phyloP scores from a whole-genome alignment of 2,888 invertebrate species.

The Luffia ferchaultella region DNA sequence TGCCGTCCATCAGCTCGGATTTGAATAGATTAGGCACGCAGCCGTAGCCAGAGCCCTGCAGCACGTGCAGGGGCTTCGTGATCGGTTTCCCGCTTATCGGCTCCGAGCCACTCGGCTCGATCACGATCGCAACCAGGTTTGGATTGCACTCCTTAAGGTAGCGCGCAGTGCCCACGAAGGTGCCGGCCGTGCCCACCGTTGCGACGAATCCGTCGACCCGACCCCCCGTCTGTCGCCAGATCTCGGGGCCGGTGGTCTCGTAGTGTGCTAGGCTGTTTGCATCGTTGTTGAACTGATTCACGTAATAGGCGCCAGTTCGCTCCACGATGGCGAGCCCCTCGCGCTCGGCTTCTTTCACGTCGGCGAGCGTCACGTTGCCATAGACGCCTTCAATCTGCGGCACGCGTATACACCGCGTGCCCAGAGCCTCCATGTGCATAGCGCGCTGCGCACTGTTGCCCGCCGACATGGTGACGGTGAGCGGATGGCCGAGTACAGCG shows the following conservation, averaged over 20 bases:
- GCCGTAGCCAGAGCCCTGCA: constrained; percentile 55
- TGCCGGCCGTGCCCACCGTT: constrained; percentile 50
- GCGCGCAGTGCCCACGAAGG: constrained; percentile 42
- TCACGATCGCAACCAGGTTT: constrained; percentile 37
- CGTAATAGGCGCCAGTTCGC: constrained; percentile 41
- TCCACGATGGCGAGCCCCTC: constrained; percentile 34
- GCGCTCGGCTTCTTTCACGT: constrained; percentile 42
- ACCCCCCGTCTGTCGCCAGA: constrained; percentile 53
- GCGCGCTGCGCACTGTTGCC: constrained; percentile 53
- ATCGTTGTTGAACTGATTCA: constrained; percentile 46
- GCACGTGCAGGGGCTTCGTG: constrained; percentile 47
- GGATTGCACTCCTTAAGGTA: constrained; percentile 49
- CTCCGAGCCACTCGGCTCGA: constrained; percentile 49
- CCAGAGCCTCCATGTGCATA: constrained; percentile 54
- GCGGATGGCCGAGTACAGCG: constrained; percentile 45
- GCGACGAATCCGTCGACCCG: constrained; percentile 48
- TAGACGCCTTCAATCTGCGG: constrained; percentile 54
- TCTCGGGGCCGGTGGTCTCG: constrained; percentile 50
- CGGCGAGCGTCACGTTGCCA: constrained; percentile 47
- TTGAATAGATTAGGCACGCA: constrained; percentile 45
- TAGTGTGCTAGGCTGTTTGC: constrained; percentile 43
- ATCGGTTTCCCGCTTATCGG: constrained; percentile 44
- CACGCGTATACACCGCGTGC: constrained; percentile 44
- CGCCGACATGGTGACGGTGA: constrained; percentile 49
- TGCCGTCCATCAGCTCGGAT: constrained; percentile 43